Base-by-base conservation (phyloP, 2,797 vertebrate genomes). In the Cuculus canorus region DNA sequence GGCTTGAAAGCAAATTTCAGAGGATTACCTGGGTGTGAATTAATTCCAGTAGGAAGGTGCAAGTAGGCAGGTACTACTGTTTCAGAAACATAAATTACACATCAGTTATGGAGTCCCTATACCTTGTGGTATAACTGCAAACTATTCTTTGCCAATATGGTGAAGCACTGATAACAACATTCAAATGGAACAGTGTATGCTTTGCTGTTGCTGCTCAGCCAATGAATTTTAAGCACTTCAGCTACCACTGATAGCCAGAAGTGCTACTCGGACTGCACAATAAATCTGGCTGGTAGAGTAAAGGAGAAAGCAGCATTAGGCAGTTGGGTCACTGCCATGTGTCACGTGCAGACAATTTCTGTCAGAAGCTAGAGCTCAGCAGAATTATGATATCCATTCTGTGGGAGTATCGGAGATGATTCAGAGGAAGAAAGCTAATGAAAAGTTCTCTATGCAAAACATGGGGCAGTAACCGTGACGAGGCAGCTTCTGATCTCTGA, bases 371-470 rank as follows among this genome's bases (percentile, higher is more conserved):
- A 23, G 57, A 70, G n/a, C 60, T 63, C 82, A 77, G 39, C 17
- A 72, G 54, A 37, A 50, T 80, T 82, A 85, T 47, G 45, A 90
- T 75, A 65, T 68, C 64, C 57, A 9, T 60, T 87, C 57, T 60
- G 54, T 65, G 61, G 12, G 69, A 81, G 45, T 80, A 70, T 10
- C 3, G 3, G 35, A 79, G 35, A 73, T 48, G 80, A 88, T 45
- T 72, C 63, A 79, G 73, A 90, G 66, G 52, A 94, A 86, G 43
- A 82, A 82, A 70, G 19, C 47, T 88, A 70, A 93, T 32, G 16
- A 70, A 60, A 93, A 82, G 52, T 56, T 68, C 24, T 69, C 52
- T 52, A 43, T 72, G 57, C 30, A 48, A 86, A 92, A 76, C 10
- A 70, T 0, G 2, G 19, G 43, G 52, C 25, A 79, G 27, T 13